Evolutionary conservation across 2,888 invertebrate species (phyloP).

Genomic region (Hypomecis atomaria): DNA sequence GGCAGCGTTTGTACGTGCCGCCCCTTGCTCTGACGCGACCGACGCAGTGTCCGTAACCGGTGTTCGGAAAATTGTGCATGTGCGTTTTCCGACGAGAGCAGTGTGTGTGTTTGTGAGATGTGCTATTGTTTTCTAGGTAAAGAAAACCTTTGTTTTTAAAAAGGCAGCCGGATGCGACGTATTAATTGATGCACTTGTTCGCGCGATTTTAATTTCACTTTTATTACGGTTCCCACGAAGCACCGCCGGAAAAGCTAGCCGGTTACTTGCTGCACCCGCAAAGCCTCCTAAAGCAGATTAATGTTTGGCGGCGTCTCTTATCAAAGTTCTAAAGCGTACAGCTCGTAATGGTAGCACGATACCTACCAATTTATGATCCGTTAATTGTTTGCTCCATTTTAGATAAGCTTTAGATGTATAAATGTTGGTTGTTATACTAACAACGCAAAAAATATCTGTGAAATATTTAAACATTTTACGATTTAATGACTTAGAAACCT

Average conservation of each 20-base stretch:
- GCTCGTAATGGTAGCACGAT: conserved; percentile 61
- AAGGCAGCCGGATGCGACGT: conserved; percentile 71
- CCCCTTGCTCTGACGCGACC: conserved; percentile 78
- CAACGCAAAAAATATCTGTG: conserved; percentile 6
- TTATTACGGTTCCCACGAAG: conserved; percentile 62
- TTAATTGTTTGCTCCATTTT: conserved; percentile 74
- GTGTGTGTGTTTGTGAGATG: conserved; percentile 84
- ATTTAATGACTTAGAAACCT: background rate
- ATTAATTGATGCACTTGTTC: conserved; percentile 66
- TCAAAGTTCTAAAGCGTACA: conserved; percentile 58
- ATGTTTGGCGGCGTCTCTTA: conserved; percentile 38
- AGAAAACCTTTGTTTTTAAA: conserved; percentile 66
- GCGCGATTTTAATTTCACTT: conserved; percentile 68
- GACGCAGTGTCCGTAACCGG: conserved; percentile 82
- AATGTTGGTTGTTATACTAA: conserved; percentile 39
- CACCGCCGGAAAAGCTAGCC: conserved; percentile 52
- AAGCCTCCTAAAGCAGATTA: conserved; percentile 40
- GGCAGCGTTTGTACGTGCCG: conserved; percentile 77
- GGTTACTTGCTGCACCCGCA: conserved; percentile 45
- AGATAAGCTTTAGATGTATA: conserved; percentile 71
- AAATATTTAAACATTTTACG: background rate
- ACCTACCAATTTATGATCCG: conserved; percentile 70
- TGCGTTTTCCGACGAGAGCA: conserved; percentile 82
- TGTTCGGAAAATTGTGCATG: conserved; percentile 85
- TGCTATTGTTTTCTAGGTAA: conserved; percentile 85